Evolutionary conservation across 2,888 invertebrate species (phyloP), one percentile per base, ranked within the genome.

Genomic region (Caenorhabditis plicata): DNA sequence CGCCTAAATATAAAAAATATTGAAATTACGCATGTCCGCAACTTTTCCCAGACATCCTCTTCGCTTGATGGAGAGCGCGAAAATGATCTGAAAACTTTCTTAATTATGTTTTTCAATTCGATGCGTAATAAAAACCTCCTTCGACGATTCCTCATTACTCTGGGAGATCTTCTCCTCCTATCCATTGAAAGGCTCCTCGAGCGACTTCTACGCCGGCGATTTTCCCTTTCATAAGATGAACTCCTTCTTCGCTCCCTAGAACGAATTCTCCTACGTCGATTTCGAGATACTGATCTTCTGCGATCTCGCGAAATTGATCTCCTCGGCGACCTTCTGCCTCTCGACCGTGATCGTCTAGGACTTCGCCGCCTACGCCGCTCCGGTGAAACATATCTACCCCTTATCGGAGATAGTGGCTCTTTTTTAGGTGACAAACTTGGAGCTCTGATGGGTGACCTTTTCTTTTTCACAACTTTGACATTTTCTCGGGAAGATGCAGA

Each of bases 1-100:
- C 72, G 47, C 22, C 68, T 71, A 29, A 62, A 61, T 38, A 7
- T 17, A 1, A 22, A 33, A 1, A 32, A 8, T n/a, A 25, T 20
- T 2, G 15, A 44, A 27, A 3, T 41, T 7, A 47, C 1, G 47
- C 48, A 27, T 54, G 33, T 39, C 38, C 43, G 39, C 54, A 39
- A 20, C 48, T 54, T 22, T 27, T n/a, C n/a, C n/a, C n/a, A n/a
- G n/a, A n/a, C n/a, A n/a, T n/a, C n/a, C n/a, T n/a, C 36, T 19
- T 36, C 36, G 5, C 5, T 13, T 19, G 17, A 5, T 36, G n/a
- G n/a, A n/a, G n/a, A n/a, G n/a, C n/a, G n/a, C n/a, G n/a, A n/a
- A n/a, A n/a, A n/a, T n/a, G n/a, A n/a, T n/a, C n/a, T n/a, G n/a
- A n/a, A n/a, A n/a, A n/a, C n/a, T n/a, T n/a, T n/a, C n/a, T n/a